Evolutionary conservation across 2,888 invertebrate genomes (phyloP), one percentile per base, ranked within the genome.

Genomic region (Liodrosophila aerea): DNA sequence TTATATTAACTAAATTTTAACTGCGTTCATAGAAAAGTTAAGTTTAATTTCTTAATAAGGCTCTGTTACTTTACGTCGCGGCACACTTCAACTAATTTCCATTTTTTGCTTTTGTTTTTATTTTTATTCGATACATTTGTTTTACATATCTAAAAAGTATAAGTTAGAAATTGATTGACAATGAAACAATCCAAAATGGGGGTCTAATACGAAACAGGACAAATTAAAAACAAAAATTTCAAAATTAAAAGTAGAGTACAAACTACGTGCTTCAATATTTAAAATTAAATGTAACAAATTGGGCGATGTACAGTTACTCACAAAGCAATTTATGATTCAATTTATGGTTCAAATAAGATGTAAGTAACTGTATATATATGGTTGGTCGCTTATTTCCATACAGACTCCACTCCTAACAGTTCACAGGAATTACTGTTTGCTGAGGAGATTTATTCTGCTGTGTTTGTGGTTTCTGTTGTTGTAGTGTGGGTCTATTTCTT

Each of bases 31-130:
- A 76, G 76, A 85, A 78, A 78, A 78, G 65, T 80, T 76, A 53
- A 60, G 72, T 51, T 83, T 80, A 85, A 62, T 76, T 80, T 80
- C 65, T 76, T 78, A 85, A 80, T 85, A 78, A 78, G 78, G 78
- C 78, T 85, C 76, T 60, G 52, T 76, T 82, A 61, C 59, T 60
- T 70, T 75, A 68, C 69, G 53, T 70, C 63, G 63, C 71, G 72
- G 50, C 59, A 69, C 43, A 59, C 59, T 60, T 58, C 45, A 62
- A 50, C 22, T 46, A 57, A 51, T 72, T 45, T 59, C 36, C 18
- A 36, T 31, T 29, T 7, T 31, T 27, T 22, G 22, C 22, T 22
- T 22, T 22, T 4, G 2, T 5, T 22, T 22, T 22, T 22, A 5
- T 22, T 22, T 70, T 75, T 85, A 77, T 82, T 77, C 83, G 85